A percentile compares a stretch with the other conserved stretches of the same genome.
These are phyloP conservation scores for Gambusia holbrooki DNA, from an alignment of 2,113 vertebrate genomes.

Conservation along the genomic window DNA sequence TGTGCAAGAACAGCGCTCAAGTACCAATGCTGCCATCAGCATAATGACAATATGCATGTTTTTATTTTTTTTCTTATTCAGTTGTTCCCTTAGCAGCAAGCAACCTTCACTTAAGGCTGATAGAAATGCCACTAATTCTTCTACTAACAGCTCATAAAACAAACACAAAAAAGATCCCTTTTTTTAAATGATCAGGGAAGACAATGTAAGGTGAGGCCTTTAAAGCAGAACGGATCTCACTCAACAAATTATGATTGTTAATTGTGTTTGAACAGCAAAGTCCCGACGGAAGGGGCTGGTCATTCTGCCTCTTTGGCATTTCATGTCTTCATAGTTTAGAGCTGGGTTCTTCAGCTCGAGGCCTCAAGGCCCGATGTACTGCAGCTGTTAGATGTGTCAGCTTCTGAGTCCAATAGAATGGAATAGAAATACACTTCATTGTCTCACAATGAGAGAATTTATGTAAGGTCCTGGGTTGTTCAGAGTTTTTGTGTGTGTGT, in stretches of 20 bases:
- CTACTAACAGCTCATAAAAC: not conserved
- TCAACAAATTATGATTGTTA: not conserved
- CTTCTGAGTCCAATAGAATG: too few relatives aligned
- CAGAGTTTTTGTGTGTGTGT: too few relatives aligned
- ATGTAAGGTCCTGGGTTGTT: too few relatives aligned
- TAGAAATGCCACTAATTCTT: not conserved
- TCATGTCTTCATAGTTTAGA: too few relatives aligned
- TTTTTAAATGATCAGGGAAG: not conserved
- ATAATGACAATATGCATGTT: not conserved
- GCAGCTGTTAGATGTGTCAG: too few relatives aligned
- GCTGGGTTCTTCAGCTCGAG: too few relatives aligned
- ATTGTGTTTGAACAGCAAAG: not conserved
- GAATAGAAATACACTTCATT: too few relatives aligned
- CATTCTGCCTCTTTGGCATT: too few relatives aligned
- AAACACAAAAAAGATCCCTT: not conserved
- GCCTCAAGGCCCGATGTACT: too few relatives aligned
- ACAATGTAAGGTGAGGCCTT: not conserved
- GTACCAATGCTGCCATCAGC: constrained; percentile 2
- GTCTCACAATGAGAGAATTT: too few relatives aligned
- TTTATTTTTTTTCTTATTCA: not conserved
- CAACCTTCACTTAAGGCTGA: not conserved
- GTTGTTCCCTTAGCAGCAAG: not conserved
- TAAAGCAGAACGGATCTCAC: too few relatives aligned
- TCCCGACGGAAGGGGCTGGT: not conserved
- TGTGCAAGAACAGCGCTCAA: not conserved